Evolutionary conservation across 2,888 invertebrate species (phyloP).

Genomic region (Trachelus stipa): DNA sequence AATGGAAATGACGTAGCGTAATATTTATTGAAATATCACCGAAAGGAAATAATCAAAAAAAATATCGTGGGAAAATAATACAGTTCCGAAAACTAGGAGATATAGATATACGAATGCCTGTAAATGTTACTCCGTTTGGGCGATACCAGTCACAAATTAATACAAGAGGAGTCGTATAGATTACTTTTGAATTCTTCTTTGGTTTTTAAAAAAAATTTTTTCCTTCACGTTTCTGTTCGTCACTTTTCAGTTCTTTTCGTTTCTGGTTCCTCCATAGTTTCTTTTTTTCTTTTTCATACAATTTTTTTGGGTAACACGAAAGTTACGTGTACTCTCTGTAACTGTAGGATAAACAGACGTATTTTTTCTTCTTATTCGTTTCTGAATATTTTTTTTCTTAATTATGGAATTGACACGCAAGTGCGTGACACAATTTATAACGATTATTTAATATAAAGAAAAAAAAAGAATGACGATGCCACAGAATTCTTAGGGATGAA

Average conservation of each 20-base stretch:
- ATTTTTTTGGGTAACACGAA: too few species aligned
- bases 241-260: neutral
- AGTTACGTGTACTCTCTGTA: too few species aligned
- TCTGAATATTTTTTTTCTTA: too few species aligned
- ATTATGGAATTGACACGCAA: constrained; percentile 11
- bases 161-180: neutral
- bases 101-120: constrained; percentile 1
- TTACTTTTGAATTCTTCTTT: neutral
- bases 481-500: too few species aligned
- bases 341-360: too few species aligned
- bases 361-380: too few species aligned
- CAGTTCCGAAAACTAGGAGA: neutral
- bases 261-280: too few species aligned
- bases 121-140: neutral
- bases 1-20: too few species aligned
- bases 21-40: too few species aligned
- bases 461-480: constrained; percentile 20
- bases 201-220: constrained; percentile 18
- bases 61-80: neutral
- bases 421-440: constrained; percentile 33
- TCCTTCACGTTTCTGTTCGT: constrained; percentile 18
- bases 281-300: too few species aligned
- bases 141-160: constrained; percentile 1
- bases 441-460: constrained; percentile 18
- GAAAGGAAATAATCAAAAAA: neutral